These are phyloP conservation scores for Phalanger gymnotis DNA, from an alignment of 2,797 vertebrate genomes.

Conservation along the genomic window DNA sequence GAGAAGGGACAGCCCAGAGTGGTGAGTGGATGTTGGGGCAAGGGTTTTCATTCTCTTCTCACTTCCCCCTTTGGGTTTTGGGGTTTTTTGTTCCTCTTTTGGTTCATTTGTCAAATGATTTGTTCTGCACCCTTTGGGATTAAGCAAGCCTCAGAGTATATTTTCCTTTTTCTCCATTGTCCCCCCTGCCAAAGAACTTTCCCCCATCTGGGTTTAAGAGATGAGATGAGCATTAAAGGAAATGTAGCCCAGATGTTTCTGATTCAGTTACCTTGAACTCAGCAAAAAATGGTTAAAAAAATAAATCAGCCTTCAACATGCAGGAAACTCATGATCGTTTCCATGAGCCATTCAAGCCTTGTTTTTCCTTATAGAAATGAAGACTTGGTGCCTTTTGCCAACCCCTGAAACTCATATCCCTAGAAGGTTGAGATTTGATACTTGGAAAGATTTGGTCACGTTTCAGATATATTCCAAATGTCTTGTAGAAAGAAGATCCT, in stretches of 20 bases:
- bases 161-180: not conserved
- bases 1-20: not conserved
- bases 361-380: not conserved
- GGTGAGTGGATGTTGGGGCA: not conserved
- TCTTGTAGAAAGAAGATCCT: not conserved
- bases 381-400: not conserved
- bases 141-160: slow-evolving; percentile 7
- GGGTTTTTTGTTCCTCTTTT: not conserved
- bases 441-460: not conserved
- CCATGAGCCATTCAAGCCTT: not conserved
- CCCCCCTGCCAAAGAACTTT: not conserved
- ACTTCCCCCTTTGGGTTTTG: not conserved
- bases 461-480: not conserved
- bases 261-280: not conserved
- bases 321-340: not conserved
- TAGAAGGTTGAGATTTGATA: not conserved
- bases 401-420: not conserved
- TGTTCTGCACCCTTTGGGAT: not conserved
- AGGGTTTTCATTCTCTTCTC: not conserved
- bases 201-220: not conserved
- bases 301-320: not conserved
- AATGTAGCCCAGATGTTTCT: not conserved
- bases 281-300: not conserved
- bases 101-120: not conserved
- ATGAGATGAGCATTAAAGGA: not conserved